Percentiles rank a stretch among this genome's conserved stretches.
These are phyloP conservation scores for Platyscapa corneri DNA, from an alignment of 1,140 invertebrate genomes.

Conservation along the genomic window DNA sequence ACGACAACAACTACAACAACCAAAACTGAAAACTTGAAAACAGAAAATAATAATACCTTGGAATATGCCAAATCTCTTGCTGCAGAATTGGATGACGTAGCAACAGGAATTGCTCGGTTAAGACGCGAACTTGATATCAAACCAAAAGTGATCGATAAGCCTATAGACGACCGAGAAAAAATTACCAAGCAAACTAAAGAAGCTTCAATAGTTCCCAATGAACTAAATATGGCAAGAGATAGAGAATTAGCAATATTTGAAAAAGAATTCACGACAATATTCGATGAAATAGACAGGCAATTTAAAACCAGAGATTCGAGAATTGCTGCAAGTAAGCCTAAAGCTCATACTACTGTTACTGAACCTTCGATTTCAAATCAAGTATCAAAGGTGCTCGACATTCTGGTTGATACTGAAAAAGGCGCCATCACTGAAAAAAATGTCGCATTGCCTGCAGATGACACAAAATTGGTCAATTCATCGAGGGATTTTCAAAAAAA, in stretches of 20 bases:
- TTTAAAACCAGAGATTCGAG: slow-evolving; percentile 58
- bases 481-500: background rate
- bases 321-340: slow-evolving; percentile 24
- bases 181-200: too few species aligned
- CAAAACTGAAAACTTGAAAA: background rate
- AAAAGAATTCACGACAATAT: slow-evolving; percentile 67
- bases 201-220: background rate
- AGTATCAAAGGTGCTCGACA: slow-evolving; percentile 63
- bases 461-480: slow-evolving; percentile 8
- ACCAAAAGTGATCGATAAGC: background rate
- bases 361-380: slow-evolving; percentile 55
- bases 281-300: slow-evolving; percentile 67
- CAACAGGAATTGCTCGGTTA: slow-evolving; percentile 39
- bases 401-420: slow-evolving; percentile 60
- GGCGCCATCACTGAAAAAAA: slow-evolving; percentile 27
- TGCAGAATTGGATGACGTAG: slow-evolving; percentile 42
- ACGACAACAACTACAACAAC: background rate
- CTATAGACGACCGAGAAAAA: background rate
- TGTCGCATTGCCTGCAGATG: background rate
- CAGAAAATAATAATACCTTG: background rate
- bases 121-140: slow-evolving; percentile 35
- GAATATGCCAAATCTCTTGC: slow-evolving; percentile 28
- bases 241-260: slow-evolving; percentile 43
- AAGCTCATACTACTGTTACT: background rate
- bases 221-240: background rate